Evolutionary conservation across 2,888 invertebrate genomes (phyloP).

Genomic region (Epistrophe grossulariae): DNA sequence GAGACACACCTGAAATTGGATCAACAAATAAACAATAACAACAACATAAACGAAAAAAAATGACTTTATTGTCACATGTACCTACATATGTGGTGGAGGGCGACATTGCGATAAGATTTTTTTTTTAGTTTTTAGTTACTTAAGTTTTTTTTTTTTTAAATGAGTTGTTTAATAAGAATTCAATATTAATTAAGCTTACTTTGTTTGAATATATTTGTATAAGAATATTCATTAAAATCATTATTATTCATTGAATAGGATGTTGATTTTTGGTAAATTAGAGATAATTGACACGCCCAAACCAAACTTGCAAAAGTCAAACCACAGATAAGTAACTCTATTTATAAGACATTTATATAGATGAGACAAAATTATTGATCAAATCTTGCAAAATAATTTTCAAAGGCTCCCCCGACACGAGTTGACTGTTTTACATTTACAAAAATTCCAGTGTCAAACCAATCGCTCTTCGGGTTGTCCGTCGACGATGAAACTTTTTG

Average conservation of each 20-base stretch:
- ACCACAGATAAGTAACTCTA: too few relatives aligned
- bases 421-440: too few relatives aligned
- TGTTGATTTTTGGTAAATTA: neutral
- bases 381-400: too few relatives aligned
- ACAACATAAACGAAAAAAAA: neutral
- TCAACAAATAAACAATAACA: neutral
- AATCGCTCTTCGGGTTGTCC: too few relatives aligned
- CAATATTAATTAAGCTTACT: conserved; percentile 2
- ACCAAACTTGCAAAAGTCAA: too few relatives aligned
- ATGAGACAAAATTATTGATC: too few relatives aligned
- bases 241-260: neutral
- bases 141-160: neutral
- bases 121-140: neutral
- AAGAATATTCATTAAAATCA: neutral
- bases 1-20: conserved; percentile 16
- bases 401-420: too few relatives aligned
- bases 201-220: neutral
- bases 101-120: conserved; percentile 9
- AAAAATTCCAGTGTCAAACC: too few relatives aligned
- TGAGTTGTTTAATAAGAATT: conserved; percentile 1
- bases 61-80: conserved; percentile 22
- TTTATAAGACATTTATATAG: too few relatives aligned
- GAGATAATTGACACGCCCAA: neutral
- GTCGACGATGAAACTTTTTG: too few relatives aligned
- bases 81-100: neutral